Conservation (phyloP, 2,888 invertebrate species). For the Psococerastis gibbosa region DNA sequence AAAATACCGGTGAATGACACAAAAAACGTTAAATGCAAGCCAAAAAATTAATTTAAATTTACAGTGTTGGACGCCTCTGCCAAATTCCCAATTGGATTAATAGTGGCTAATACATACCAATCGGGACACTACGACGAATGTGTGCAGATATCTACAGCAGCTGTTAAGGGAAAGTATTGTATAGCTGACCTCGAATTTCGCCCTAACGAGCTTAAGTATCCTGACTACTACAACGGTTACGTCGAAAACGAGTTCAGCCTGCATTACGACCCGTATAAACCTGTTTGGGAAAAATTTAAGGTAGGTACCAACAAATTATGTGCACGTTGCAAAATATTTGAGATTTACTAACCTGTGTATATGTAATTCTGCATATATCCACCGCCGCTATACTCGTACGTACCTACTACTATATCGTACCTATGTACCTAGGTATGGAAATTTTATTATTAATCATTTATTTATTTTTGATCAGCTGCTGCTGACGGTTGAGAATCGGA, state of each 20-base stretch:
- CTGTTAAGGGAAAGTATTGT: conserved; percentile 17
- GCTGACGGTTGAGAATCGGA: no score
- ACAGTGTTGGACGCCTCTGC: conserved; percentile 17
- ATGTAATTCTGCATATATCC: no score
- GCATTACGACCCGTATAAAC: not conserved
- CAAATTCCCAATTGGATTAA: conserved; percentile 15
- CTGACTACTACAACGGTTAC: not conserved
- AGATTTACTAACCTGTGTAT: no score
- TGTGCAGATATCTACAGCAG: conserved; percentile 12
- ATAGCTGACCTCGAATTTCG: conserved; percentile 14
- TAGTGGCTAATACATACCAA: conserved; percentile 15
- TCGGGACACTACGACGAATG: conserved; percentile 18
- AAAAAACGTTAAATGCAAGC: not conserved
- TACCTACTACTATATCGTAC: no score
- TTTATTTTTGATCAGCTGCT: no score
- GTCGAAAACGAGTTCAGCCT: conserved; percentile 5
- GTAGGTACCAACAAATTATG: no score
- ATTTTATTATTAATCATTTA: no score
- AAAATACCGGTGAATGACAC: no score
- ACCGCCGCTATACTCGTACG: no score
- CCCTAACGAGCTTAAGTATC: conserved; percentile 14
- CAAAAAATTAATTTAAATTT: conserved; percentile 16
- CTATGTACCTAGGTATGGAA: no score
- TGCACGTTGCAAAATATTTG: no score
- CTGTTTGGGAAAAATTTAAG: conserved; percentile 15